Conservation (phyloP, 2,113 vertebrate genomes). For the Eira barbara region DNA sequence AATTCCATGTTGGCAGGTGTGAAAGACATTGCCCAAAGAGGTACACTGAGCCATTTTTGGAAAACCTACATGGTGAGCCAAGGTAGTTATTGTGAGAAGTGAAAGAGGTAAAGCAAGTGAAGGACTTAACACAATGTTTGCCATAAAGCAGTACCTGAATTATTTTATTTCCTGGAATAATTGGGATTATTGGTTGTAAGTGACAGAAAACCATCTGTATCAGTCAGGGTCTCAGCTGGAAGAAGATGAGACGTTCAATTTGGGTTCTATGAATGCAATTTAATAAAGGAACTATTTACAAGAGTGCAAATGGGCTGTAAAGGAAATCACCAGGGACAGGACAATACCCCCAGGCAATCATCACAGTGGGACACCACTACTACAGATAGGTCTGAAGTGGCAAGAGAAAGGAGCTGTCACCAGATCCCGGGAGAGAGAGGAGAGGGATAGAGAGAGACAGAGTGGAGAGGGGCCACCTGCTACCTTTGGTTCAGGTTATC, state of each 20-base stretch:
- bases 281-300: background rate
- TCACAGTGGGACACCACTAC: rapidly evolving
- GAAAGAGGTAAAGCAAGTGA: background rate
- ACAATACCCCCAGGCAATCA: background rate
- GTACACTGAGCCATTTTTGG: background rate
- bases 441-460: background rate
- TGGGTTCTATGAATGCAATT: background rate
- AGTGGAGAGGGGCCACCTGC: too few species aligned
- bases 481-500: background rate
- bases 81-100: background rate
- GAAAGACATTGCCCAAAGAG: background rate
- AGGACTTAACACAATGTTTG: background rate
- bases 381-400: background rate
- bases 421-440: too few species aligned
- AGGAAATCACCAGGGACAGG: background rate
- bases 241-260: background rate
- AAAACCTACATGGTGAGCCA: background rate
- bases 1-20: background rate
- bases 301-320: background rate
- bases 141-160: background rate
- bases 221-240: background rate
- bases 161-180: background rate
- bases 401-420: background rate
- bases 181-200: slow-evolving; percentile 5
- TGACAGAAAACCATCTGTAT: background rate